Base-by-base conservation (phyloP, 2,888 invertebrate genomes). In the Ormyrus labotus region DNA sequence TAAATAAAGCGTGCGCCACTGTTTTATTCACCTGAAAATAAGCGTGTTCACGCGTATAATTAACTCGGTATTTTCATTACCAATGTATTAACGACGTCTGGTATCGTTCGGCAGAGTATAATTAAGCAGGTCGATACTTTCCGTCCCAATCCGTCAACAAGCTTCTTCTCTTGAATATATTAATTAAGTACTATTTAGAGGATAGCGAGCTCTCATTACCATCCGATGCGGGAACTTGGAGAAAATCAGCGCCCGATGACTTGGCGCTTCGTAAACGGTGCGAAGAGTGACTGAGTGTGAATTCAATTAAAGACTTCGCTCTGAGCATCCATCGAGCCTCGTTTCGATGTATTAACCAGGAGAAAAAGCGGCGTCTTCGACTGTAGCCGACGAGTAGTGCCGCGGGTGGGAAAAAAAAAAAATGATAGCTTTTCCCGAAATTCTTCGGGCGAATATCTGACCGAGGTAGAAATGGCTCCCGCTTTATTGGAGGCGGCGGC, bases 181-280 rank as follows among this genome's bases (percentile, higher is more conserved):
- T 79, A 76, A 81, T 81, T 68, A 79, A 65, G 51, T 10, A 48
- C 61, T 45, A 51, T 48, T 71, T 61, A 65, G 78, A 70, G 63
- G n/a, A 57, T 69, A 45, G 50, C 34, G 58, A 19, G 19, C 19
- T 19, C 81, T 80, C 72, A 83, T 84, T 83, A 82, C 83, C 81
- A 82, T 85, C 81, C 84, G 84, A 84, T 83, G 81, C 82, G 80
- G 84, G 85, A 86, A 84, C 80, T 83, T 81, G 84, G 83, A 87
- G 88, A 87, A 89, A 90, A 90, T 89, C 90, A 88, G 88, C 86
- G 87, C 83, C 82, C 87, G 85, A 85, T 90, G 90, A 90, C 90
- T 90, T 82, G 88, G 86, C 73, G 83, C 85, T 90, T 90, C 84
- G 84, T 84, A 85, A 86, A 83, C 85, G 85, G 64, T 11, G 71